Percentiles rank a stretch among this genome's conserved stretches.
Conservation (phyloP, 2,113 vertebrate genomes). For the Myrmecobius fasciatus region DNA sequence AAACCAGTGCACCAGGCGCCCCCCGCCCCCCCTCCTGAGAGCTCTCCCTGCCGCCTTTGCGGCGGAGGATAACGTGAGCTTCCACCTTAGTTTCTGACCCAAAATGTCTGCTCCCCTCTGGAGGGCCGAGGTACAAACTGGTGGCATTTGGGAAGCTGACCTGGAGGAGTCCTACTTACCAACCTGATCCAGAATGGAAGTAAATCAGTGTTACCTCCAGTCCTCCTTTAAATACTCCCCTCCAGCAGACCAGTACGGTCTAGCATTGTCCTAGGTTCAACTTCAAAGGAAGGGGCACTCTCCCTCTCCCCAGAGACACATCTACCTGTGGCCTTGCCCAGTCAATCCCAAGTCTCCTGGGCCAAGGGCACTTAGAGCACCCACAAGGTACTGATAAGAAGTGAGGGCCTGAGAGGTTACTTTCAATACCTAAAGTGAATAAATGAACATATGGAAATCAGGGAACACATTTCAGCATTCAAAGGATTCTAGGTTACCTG, state of each 20-base stretch:
- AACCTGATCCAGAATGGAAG: slow-evolving; percentile 17
- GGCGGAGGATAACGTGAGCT: background rate
- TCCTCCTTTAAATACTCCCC: slow-evolving; percentile 15
- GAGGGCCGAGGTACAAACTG: background rate
- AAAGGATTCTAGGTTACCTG: slow-evolving; percentile 4
- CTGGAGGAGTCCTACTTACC: background rate
- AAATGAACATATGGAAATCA: background rate
- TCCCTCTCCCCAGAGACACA: slow-evolving; percentile 6
- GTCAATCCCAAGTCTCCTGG: slow-evolving; percentile 1
- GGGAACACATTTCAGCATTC: slow-evolving; percentile 39
- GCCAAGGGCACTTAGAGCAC: background rate
- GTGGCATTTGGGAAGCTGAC: slow-evolving; percentile 10
- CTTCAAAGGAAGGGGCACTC: slow-evolving; percentile 34
- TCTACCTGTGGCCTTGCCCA: slow-evolving; percentile 3
- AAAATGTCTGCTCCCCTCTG: slow-evolving; percentile 16
- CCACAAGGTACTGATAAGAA: slow-evolving; percentile 28
- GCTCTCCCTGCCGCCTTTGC: slow-evolving; percentile 42
- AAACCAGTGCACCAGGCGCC: slow-evolving; percentile 60
- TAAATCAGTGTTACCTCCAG: slow-evolving; percentile 25
- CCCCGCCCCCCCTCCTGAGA: background rate
- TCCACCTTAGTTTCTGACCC: background rate
- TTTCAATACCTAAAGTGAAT: slow-evolving; percentile 13
- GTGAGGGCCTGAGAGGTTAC: background rate
- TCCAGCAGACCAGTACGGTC: slow-evolving; percentile 4
- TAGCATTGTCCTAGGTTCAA: slow-evolving; percentile 30